These are phyloP conservation scores for Drosophila nebulosa DNA, from an alignment of 1,140 invertebrate genomes.

Conservation along the genomic window DNA sequence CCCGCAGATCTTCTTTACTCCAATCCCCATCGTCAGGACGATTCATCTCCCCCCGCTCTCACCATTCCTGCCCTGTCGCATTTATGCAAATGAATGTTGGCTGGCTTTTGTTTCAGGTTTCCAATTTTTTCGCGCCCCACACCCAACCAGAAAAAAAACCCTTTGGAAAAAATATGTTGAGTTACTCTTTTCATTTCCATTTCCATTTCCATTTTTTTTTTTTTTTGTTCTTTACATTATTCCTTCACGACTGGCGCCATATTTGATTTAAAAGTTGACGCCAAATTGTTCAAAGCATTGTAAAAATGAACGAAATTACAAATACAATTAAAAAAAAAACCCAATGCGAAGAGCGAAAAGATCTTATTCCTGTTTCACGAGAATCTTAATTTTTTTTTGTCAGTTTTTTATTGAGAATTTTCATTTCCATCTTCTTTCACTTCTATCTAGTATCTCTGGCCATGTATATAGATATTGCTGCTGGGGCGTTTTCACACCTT, in stretches of 20 bases:
- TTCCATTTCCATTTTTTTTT: too few species aligned
- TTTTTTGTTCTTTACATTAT: slow-evolving; percentile 16
- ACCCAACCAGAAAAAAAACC: neutral
- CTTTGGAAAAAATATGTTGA: slow-evolving; percentile 57
- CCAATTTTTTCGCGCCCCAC: neutral
- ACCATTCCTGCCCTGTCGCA: slow-evolving; percentile 9
- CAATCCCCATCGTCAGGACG: neutral
- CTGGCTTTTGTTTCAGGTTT: slow-evolving; percentile 65
- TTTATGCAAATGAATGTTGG: slow-evolving; percentile 68
- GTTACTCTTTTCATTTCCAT: slow-evolving; percentile 18
- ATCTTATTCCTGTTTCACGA: slow-evolving; percentile 30
- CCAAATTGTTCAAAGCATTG: slow-evolving; percentile 59
- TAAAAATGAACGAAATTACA: slow-evolving; percentile 57
- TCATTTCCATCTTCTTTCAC: slow-evolving; percentile 1
- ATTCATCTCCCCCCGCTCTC: neutral
- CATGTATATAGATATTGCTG: neutral
- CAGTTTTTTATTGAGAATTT: neutral
- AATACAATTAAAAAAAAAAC: slow-evolving; percentile 61
- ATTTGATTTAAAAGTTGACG: slow-evolving; percentile 77
- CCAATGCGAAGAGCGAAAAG: slow-evolving; percentile 1
- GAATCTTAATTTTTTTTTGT: slow-evolving; percentile 23
- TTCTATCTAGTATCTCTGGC: too few species aligned
- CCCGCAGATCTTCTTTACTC: neutral
- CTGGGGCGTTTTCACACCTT: slow-evolving; percentile 57
- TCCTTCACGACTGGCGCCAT: slow-evolving; percentile 42